Conservation (phyloP, 2,888 invertebrate genomes). For the Hypena proboscidalis region DNA sequence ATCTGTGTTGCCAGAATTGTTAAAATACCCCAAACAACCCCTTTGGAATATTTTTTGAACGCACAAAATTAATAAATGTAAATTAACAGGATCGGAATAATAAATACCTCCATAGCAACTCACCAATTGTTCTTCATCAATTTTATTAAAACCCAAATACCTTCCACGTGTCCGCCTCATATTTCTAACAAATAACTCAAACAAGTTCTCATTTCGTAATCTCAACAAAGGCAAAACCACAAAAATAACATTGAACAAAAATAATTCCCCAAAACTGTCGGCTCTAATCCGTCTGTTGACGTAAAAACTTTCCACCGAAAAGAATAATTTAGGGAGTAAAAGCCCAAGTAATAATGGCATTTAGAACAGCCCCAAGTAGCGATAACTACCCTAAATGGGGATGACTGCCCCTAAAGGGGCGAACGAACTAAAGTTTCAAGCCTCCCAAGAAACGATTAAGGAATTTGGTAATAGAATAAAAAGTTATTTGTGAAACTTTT, state of each 20-base stretch:
- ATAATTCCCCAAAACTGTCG: conserved; percentile 28
- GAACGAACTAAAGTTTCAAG: conserved; percentile 36
- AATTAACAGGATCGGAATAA: no score
- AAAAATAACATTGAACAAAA: conserved; percentile 29
- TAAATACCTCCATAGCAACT: no score
- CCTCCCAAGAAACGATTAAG: conserved; percentile 43
- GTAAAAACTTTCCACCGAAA: conserved; percentile 35
- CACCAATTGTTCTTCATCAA: no score
- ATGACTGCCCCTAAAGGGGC: conserved; percentile 48
- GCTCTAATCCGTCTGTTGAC: conserved; percentile 42
- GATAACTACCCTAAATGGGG: conserved; percentile 49
- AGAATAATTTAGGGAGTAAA: conserved; percentile 43
- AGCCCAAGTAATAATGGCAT: conserved; percentile 43
- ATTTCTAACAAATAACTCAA: no score
- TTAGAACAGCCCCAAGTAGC: conserved; percentile 40
- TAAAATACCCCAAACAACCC: no score
- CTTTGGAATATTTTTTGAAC: no score
- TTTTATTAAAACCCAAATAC: no score
- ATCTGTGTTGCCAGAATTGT: no score
- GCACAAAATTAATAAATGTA: no score
- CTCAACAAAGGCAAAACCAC: conserved; percentile 18
- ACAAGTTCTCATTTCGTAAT: no score
- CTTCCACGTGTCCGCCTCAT: no score
- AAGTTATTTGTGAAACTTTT: conserved; percentile 36
- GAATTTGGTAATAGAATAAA: conserved; percentile 54